Evolutionary conservation across 2,888 invertebrate species (phyloP).

Genomic region (Aspidiotus rigidus): DNA sequence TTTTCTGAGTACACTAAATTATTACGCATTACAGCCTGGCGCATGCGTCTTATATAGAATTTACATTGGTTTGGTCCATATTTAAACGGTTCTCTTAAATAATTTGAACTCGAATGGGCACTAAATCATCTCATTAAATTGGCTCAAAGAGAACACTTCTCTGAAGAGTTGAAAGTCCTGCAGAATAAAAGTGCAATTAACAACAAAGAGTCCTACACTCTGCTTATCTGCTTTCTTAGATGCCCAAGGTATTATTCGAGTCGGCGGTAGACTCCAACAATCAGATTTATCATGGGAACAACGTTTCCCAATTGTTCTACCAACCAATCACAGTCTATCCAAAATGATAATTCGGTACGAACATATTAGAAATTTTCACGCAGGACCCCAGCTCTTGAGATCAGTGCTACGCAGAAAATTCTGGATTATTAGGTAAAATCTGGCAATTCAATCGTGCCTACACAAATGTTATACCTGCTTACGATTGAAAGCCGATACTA

Average conservation of each 20-base stretch:
- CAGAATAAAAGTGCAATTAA: background rate
- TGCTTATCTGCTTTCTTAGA: background rate
- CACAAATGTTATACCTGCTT: background rate
- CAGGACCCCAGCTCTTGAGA: background rate
- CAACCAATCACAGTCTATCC: background rate
- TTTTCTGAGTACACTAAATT: background rate
- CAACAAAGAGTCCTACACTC: background rate
- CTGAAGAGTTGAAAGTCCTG: background rate
- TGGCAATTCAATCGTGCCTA: background rate
- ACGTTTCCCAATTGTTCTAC: conserved; percentile 1
- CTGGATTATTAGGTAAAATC: background rate
- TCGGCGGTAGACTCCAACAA: background rate
- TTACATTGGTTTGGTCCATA: background rate
- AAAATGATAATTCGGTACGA: background rate
- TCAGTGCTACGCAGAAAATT: background rate
- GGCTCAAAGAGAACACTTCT: background rate
- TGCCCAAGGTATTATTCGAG: background rate
- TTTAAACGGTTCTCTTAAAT: background rate
- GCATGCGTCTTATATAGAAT: background rate
- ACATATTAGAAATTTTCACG: background rate
- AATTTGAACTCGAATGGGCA: background rate
- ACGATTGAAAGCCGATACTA: background rate
- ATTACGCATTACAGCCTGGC: background rate
- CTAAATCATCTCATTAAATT: background rate
- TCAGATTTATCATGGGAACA: background rate